Evolutionary conservation across 2,113 vertebrate species (phyloP).

Genomic region (Carassius auratus): DNA sequence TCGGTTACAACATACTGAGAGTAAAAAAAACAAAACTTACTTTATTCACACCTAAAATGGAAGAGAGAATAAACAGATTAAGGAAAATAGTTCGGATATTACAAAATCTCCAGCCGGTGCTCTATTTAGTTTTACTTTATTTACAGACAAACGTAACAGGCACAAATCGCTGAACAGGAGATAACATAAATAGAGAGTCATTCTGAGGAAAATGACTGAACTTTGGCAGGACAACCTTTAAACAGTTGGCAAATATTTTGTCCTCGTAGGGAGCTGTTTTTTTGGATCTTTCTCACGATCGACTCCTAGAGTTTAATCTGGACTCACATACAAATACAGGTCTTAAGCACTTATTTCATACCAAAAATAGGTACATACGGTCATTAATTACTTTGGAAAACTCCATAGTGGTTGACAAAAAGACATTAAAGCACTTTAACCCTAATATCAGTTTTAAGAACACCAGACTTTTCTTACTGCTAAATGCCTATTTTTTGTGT

Average conservation of each 20-base stretch:
- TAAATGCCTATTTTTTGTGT: background rate
- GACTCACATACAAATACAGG: background rate
- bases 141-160: slow-evolving; percentile 57
- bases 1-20: slow-evolving; percentile 50
- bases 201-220: slow-evolving; percentile 47
- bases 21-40: slow-evolving; percentile 71
- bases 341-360: slow-evolving; percentile 15
- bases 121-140: slow-evolving; percentile 51
- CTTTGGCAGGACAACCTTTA: slow-evolving; percentile 53
- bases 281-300: background rate
- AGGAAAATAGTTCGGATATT: slow-evolving; percentile 54
- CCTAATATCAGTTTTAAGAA: background rate
- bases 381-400: slow-evolving; percentile 1
- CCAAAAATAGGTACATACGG: background rate
- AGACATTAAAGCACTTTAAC: background rate
- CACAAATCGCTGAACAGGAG: slow-evolving; percentile 52
- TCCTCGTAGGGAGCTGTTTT: slow-evolving; percentile 38
- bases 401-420: background rate
- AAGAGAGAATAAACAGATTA: slow-evolving; percentile 70
- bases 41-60: slow-evolving; percentile 79
- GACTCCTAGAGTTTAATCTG: background rate
- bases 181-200: slow-evolving; percentile 51
- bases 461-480: background rate
- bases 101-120: slow-evolving; percentile 45
- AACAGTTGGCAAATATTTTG: slow-evolving; percentile 53